Conservation (phyloP, 2,797 vertebrate species). For the Galagoides demidoff region DNA sequence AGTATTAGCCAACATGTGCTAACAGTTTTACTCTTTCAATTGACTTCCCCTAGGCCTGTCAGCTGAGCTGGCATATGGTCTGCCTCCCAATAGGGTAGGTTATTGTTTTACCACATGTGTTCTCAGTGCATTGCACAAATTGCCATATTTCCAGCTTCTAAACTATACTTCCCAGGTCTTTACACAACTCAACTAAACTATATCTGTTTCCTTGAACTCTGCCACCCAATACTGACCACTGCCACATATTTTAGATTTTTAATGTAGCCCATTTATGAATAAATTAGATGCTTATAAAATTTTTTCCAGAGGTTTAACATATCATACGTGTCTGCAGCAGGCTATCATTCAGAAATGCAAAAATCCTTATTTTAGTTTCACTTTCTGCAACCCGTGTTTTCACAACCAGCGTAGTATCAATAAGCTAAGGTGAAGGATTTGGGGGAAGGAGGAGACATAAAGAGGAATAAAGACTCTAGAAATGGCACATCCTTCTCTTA, state of each 20-base stretch:
- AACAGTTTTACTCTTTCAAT: not conserved
- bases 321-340: not conserved
- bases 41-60: not conserved
- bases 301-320: not conserved
- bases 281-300: not conserved
- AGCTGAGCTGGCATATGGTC: not conserved
- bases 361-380: not conserved
- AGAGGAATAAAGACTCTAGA: not conserved
- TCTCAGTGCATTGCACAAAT: not conserved
- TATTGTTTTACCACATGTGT: not conserved
- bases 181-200: too few relatives aligned
- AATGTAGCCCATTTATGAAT: not conserved
- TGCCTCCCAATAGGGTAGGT: not conserved
- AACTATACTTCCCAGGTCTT: too few relatives aligned
- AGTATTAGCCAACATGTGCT: not conserved
- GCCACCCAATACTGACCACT: not conserved
- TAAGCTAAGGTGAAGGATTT: not conserved
- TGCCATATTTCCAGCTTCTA: not conserved
- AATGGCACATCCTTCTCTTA: not conserved
- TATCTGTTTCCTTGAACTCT: not conserved
- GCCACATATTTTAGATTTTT: conserved; percentile 5
- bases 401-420: not conserved
- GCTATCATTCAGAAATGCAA: not conserved
- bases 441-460: not conserved
- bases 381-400: not conserved